Conservation (phyloP, 92 coral and sea anemone species). For the Epizoanthus ramosus region DNA sequence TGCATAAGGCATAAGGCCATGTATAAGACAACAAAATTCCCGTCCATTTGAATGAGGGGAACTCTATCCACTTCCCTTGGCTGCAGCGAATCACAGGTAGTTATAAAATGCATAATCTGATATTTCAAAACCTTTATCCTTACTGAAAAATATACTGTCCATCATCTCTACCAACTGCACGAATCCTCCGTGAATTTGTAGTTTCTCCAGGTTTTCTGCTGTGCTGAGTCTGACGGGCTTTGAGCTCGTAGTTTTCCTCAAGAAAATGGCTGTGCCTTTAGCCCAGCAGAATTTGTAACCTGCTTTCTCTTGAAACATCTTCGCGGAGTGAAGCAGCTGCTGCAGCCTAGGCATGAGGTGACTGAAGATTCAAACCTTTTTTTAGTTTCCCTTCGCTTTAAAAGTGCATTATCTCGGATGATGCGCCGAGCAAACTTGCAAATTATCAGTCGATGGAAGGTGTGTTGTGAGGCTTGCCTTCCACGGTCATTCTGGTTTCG, state of each 20-base stretch:
- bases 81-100: too few relatives aligned
- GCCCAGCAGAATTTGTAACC: conserved; percentile 41
- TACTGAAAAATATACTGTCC: not conserved
- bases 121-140: too few relatives aligned
- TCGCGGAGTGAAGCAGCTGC: conserved; percentile 41
- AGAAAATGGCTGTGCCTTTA: conserved; percentile 39
- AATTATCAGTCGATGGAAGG: too few relatives aligned
- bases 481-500: conserved; percentile 30
- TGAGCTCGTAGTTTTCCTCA: conserved; percentile 42
- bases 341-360: conserved; percentile 45
- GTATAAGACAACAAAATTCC: too few relatives aligned
- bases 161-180: conserved; percentile 20
- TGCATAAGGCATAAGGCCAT: too few relatives aligned
- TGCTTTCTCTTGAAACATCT: conserved; percentile 33
- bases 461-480: conserved; percentile 15
- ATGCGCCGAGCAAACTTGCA: conserved; percentile 43
- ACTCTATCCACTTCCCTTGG: too few relatives aligned
- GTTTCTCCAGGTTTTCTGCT: conserved; percentile 33
- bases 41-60: too few relatives aligned
- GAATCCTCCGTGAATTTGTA: conserved; percentile 16
- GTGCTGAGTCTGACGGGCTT: conserved; percentile 40
- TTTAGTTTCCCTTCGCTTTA: conserved; percentile 25
- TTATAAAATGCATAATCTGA: too few relatives aligned
- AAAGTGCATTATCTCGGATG: conserved; percentile 6
- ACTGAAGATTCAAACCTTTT: conserved; percentile 22